Conservation (phyloP, 2,888 invertebrate species). For the Hemithea aestivaria region DNA sequence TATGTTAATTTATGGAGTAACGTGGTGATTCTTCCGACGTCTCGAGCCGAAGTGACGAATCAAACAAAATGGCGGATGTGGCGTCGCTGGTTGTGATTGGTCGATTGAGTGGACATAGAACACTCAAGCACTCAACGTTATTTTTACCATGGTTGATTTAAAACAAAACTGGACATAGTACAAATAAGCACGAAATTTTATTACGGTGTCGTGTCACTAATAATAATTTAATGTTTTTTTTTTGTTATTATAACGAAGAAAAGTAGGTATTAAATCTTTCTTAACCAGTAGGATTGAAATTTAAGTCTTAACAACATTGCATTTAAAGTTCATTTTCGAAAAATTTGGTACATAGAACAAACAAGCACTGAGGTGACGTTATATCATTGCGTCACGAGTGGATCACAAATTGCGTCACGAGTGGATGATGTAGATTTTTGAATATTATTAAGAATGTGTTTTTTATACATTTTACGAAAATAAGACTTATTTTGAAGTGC, state of each 20-base stretch:
- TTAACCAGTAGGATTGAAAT: conserved; percentile 10
- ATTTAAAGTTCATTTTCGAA: conserved; percentile 9
- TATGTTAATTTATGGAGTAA: conserved; percentile 6
- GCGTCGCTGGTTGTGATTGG: conserved; percentile 12
- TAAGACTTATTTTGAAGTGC: too few relatives aligned
- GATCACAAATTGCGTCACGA: too few relatives aligned
- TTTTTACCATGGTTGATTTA: conserved; percentile 11
- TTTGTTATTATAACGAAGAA: background rate
- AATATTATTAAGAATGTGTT: too few relatives aligned
- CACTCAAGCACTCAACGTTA: conserved; percentile 14
- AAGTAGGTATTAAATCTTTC: conserved; percentile 6
- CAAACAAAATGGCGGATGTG: conserved; percentile 15
- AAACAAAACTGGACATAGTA: conserved; percentile 14
- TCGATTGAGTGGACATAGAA: conserved; percentile 14
- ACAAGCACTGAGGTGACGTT: conserved; percentile 5
- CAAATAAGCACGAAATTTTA: conserved; percentile 12
- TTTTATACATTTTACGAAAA: too few relatives aligned
- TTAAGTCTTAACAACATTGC: conserved; percentile 11
- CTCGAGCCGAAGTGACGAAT: conserved; percentile 12
- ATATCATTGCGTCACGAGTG: too few relatives aligned
- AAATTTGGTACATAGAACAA: conserved; percentile 1
- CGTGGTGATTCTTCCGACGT: conserved; percentile 6
- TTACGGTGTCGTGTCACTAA: conserved; percentile 7
- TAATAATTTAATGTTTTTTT: conserved; percentile 1
- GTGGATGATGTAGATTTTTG: too few relatives aligned